phyloP scores from a whole-genome alignment of 2,888 invertebrate genomes.

The Drosophila cyrtoloma region DNA sequence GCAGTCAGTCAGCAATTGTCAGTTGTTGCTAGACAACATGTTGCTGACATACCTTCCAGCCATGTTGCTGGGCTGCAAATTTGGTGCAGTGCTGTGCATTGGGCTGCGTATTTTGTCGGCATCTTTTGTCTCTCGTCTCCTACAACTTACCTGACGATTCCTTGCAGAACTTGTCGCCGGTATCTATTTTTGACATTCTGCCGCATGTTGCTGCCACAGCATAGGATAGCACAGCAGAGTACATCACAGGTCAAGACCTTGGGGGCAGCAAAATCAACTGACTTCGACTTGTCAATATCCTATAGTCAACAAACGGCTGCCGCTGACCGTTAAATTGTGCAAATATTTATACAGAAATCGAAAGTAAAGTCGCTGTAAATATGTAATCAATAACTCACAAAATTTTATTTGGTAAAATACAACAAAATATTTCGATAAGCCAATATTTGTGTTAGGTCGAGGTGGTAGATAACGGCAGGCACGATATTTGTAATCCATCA shows the following conservation, averaged over 20 bases:
- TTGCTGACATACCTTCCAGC: conserved; percentile 57
- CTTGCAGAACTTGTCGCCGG: conserved; percentile 20
- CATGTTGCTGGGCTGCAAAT: conserved; percentile 58
- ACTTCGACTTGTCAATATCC: conserved; percentile 24
- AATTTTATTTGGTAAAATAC: conserved; percentile 11
- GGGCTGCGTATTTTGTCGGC: conserved; percentile 46
- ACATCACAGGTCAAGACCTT: conserved; percentile 58
- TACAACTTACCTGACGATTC: conserved; percentile 46
- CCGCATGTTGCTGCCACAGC: conserved; percentile 18
- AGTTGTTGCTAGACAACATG: conserved; percentile 62
- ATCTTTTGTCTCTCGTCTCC: conserved; percentile 59
- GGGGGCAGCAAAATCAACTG: conserved; percentile 34
- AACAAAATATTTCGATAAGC: conserved; percentile 54
- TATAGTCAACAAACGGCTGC: conserved; percentile 41
- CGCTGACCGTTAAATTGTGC: conserved; percentile 73
- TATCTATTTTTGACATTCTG: conserved; percentile 51
- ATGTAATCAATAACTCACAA: conserved; percentile 51
- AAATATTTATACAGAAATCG: conserved; percentile 70
- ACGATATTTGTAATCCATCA: conserved; percentile 69
- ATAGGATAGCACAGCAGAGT: neutral
- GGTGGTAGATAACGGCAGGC: conserved; percentile 44
- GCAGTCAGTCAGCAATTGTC: conserved; percentile 55
- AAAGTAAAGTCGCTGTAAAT: conserved; percentile 68
- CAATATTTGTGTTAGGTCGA: conserved; percentile 60
- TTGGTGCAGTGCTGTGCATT: conserved; percentile 53